Percentiles rank a stretch among this genome's conserved stretches.
These are phyloP conservation scores for Xestoiulus laeticollis DNA, from an alignment of 2,888 invertebrate species.

Conservation along the genomic window DNA sequence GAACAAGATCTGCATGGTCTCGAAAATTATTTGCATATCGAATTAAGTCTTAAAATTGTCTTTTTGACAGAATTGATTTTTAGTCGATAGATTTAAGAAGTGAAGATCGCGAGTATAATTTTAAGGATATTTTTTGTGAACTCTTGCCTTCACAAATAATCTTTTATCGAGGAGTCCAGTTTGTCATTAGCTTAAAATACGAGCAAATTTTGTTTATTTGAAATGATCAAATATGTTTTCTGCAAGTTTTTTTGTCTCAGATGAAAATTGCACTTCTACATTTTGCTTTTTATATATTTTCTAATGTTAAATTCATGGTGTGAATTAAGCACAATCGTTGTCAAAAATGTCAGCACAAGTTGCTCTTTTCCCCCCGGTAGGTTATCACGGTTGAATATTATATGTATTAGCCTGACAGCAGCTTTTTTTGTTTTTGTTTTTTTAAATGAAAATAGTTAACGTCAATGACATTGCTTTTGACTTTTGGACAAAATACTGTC, in stretches of 20 bases:
- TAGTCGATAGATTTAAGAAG: too few relatives aligned
- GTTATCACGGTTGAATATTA: background rate
- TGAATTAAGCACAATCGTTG: background rate
- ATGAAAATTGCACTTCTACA: background rate
- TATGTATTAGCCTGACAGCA: background rate
- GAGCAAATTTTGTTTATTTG: background rate
- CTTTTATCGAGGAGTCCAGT: background rate
- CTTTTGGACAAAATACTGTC: background rate
- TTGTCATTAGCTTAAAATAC: too few relatives aligned
- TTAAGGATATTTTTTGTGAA: background rate
- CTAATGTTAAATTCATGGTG: background rate
- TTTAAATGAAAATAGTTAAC: background rate
- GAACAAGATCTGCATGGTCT: background rate
- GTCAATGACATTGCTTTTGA: background rate
- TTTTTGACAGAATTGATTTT: background rate
- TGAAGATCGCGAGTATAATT: too few relatives aligned
- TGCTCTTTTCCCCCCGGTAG: background rate
- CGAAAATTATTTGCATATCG: slow-evolving; percentile 13
- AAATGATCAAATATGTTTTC: background rate
- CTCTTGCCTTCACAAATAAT: background rate
- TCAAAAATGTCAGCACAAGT: background rate
- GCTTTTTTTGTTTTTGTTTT: background rate
- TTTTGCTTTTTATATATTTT: background rate
- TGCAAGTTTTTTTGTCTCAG: background rate
- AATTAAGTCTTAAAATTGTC: background rate